Percentiles rank a stretch among this genome's conserved stretches.
phyloP scores from a whole-genome alignment of 2,797 vertebrate species.

The Brachyalestes nurse region DNA sequence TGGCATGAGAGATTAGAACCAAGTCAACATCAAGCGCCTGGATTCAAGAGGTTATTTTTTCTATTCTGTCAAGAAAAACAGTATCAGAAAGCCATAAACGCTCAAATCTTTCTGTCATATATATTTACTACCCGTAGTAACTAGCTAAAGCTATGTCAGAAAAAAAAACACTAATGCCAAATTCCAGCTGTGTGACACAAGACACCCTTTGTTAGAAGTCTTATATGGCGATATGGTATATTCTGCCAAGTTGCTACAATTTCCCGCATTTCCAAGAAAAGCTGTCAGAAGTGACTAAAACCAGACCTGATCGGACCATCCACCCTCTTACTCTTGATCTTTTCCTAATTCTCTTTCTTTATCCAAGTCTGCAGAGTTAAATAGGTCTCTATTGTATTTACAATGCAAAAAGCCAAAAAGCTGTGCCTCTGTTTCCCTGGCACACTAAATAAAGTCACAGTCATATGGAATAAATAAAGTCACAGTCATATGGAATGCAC shows the following conservation, averaged over 20 bases:
- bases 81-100: neutral
- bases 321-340: constrained; percentile 27
- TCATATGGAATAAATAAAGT: neutral
- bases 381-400: constrained; percentile 27
- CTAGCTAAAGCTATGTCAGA: neutral
- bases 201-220: neutral
- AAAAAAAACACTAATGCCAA: neutral
- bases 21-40: neutral
- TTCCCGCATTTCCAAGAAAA: constrained; percentile 3
- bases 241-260: constrained; percentile 25
- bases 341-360: constrained; percentile 30
- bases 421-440: constrained; percentile 12
- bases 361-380: constrained; percentile 4
- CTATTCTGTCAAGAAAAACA: neutral
- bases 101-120: neutral
- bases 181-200: neutral
- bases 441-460: constrained; percentile 19
- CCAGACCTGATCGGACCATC: constrained; percentile 27
- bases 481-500: neutral
- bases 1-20: neutral
- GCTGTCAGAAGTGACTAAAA: constrained; percentile 44
- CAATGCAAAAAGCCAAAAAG: constrained; percentile 32
- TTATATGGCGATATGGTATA: neutral
- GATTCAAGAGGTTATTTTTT: neutral
- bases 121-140: neutral